A percentile compares a stretch with the other conserved stretches of the same genome.
Conservation (phyloP, 64 coral and sea anemone genomes). For the Trachythela sp. region DNA sequence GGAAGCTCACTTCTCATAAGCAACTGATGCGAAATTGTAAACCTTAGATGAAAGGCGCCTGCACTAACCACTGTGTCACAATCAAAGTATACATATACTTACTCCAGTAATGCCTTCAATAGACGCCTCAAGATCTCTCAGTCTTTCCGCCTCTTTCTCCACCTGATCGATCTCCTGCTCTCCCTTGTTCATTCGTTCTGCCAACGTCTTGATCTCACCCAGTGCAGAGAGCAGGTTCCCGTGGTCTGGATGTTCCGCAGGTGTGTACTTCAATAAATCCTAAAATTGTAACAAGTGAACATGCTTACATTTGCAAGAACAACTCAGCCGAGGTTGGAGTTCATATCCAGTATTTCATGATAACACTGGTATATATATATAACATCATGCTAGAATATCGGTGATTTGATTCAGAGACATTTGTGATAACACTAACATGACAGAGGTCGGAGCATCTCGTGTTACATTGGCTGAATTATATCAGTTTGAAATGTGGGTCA, state of each 20-base stretch:
- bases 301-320: not conserved
- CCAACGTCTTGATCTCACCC: slow-evolving; percentile 87
- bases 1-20: too few relatives aligned
- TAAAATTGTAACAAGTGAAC: not conserved
- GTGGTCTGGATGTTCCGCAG: slow-evolving; percentile 90
- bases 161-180: slow-evolving; percentile 88
- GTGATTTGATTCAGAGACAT: not conserved
- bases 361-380: not conserved
- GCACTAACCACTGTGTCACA: not conserved
- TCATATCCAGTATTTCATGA: not conserved
- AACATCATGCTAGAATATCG: not conserved
- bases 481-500: not conserved
- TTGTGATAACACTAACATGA: not conserved
- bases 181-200: slow-evolving; percentile 93
- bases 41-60: too few relatives aligned
- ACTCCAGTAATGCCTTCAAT: slow-evolving; percentile 95
- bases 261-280: slow-evolving; percentile 97
- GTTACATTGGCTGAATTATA: not conserved
- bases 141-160: slow-evolving; percentile 80
- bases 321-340: not conserved
- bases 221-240: slow-evolving; percentile 75
- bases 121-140: slow-evolving; percentile 82
- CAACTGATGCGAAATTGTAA: too few relatives aligned
- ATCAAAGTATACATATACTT: slow-evolving; percentile 2
- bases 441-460: not conserved